These are phyloP conservation scores for Cosmorhoe ocellata DNA, from an alignment of 2,888 invertebrate genomes.

Conservation along the genomic window DNA sequence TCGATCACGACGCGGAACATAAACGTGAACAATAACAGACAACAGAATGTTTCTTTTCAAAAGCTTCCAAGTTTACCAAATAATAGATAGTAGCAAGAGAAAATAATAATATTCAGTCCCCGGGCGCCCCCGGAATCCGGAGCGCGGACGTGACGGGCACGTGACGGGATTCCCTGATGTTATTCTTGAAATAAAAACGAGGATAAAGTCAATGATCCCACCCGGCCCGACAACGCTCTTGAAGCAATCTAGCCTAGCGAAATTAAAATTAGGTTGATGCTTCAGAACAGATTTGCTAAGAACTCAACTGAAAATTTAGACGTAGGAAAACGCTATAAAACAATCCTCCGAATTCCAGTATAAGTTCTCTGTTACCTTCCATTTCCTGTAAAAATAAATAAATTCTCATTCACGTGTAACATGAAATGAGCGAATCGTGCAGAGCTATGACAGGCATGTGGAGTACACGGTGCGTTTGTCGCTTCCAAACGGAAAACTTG, in stretches of 20 bases:
- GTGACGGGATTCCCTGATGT: conserved; percentile 33
- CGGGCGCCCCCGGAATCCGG: conserved; percentile 22
- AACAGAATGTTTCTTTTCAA: conserved; percentile 2
- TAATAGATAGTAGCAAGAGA: conserved; percentile 26
- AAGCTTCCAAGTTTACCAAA: conserved; percentile 13
- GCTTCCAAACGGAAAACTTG: conserved; percentile 8
- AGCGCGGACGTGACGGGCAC: conserved; percentile 28
- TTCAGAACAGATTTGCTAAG: conserved; percentile 1
- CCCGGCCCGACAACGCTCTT: not conserved
- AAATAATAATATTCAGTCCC: conserved; percentile 32
- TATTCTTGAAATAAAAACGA: conserved; percentile 38
- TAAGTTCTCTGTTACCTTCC: no score
- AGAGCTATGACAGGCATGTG: conserved; percentile 16
- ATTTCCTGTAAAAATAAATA: conserved; percentile 12
- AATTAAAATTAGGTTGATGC: conserved; percentile 22
- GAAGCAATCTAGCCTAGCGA: conserved; percentile 8
- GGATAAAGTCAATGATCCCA: conserved; percentile 15
- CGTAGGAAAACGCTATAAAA: not conserved
- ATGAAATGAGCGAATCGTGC: conserved; percentile 18
- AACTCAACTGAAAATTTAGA: not conserved
- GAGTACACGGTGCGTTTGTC: conserved; percentile 10
- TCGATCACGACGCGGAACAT: not conserved
- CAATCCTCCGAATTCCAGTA: conserved; percentile 1
- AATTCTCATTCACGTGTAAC: conserved; percentile 18
- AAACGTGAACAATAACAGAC: conserved; percentile 9